Percentiles rank a stretch among this genome's conserved stretches.
Evolutionary conservation across 2,797 vertebrate species (phyloP).

Genomic region (Anguilla anguilla): DNA sequence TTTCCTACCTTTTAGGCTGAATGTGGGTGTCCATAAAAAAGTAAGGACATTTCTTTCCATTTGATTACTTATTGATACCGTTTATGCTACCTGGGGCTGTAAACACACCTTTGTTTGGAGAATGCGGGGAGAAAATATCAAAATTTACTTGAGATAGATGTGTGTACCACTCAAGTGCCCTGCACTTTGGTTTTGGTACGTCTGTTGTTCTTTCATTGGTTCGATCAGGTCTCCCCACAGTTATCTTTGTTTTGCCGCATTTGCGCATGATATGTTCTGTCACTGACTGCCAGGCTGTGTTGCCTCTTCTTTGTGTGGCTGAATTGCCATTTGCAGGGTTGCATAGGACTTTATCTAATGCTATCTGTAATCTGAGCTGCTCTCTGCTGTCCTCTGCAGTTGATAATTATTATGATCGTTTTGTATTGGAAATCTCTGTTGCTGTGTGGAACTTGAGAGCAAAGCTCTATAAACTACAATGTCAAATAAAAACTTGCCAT

Average conservation of each 20-base stretch:
- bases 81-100: neutral
- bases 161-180: neutral
- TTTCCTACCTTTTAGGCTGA: neutral
- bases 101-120: neutral
- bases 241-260: slow-evolving; percentile 35
- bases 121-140: neutral
- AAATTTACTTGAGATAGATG: neutral
- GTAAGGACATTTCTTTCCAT: neutral
- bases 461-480: neutral
- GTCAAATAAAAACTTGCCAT: neutral
- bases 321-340: slow-evolving; percentile 40
- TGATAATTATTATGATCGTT: slow-evolving; percentile 49
- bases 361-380: slow-evolving; percentile 41
- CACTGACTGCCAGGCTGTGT: slow-evolving; percentile 22
- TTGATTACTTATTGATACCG: neutral
- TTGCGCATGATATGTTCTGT: slow-evolving; percentile 30
- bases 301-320: slow-evolving; percentile 32
- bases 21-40: neutral
- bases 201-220: slow-evolving; percentile 25
- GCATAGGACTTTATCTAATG: slow-evolving; percentile 35
- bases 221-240: slow-evolving; percentile 29
- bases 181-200: neutral
- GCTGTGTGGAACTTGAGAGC: neutral
- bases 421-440: slow-evolving; percentile 15
- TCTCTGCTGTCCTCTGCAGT: slow-evolving; percentile 61